Evolutionary conservation across 2,113 vertebrate genomes (phyloP).

Genomic region (Hyperopisus bebe): DNA sequence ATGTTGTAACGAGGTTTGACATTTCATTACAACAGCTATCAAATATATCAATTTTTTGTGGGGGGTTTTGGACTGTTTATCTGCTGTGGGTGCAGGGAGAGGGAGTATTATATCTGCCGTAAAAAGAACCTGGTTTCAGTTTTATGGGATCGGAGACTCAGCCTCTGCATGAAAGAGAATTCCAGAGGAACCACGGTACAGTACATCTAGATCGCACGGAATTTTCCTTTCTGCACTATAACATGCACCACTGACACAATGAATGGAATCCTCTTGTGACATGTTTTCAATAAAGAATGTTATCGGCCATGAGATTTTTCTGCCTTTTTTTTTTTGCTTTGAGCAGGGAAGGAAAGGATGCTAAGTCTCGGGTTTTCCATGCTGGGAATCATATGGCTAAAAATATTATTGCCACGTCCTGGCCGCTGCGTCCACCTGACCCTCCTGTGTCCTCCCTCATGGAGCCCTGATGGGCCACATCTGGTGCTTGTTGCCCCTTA

Average conservation of each 20-base stretch:
- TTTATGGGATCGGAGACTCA: neutral
- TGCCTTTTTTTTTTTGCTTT: neutral
- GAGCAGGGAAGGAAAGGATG: neutral
- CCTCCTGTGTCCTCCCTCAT: neutral
- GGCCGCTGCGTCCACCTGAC: neutral
- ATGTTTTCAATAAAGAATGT: neutral
- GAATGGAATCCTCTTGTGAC: neutral
- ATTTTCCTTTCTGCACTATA: neutral
- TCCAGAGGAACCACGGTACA: neutral
- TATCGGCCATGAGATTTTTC: neutral
- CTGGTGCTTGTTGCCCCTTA: neutral
- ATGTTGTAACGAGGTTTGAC: neutral
- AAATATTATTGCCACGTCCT: neutral
- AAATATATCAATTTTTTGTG: neutral
- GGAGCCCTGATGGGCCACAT: neutral
- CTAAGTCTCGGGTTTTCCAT: neutral
- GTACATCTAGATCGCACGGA: neutral
- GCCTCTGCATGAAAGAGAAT: neutral
- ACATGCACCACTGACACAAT: neutral
- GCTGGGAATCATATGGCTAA: neutral
- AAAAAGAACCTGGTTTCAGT: neutral
- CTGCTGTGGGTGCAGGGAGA: neutral
- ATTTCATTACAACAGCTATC: neutral
- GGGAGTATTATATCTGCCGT: neutral
- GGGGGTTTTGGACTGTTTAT: neutral